Percentiles rank a stretch among this genome's conserved stretches.
These are phyloP conservation scores for Epizoanthus scotinus DNA, from an alignment of 92 coral and sea anemone species.

Conservation along the genomic window DNA sequence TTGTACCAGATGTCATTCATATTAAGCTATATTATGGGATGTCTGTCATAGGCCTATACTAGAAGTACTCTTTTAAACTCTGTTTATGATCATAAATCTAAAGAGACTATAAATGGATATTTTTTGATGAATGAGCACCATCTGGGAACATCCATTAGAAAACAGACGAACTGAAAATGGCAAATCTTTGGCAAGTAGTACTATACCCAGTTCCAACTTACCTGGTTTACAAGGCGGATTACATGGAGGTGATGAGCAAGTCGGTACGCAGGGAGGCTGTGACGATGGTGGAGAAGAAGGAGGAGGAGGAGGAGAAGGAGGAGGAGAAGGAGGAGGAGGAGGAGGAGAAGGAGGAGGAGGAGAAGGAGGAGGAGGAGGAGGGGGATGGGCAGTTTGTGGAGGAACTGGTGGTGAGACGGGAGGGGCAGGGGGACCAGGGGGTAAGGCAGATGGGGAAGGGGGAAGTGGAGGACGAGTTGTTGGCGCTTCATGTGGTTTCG, in stretches of 20 bases:
- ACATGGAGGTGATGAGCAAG: not conserved
- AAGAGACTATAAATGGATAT: too few relatives aligned
- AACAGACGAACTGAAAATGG: too few relatives aligned
- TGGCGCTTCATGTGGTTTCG: not conserved
- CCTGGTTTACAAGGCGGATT: slow-evolving; percentile 8
- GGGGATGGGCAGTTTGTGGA: not conserved
- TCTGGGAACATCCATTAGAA: too few relatives aligned
- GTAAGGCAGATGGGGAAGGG: not conserved
- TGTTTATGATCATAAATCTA: too few relatives aligned
- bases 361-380: not conserved
- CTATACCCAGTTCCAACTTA: not conserved
- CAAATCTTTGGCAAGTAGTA: too few relatives aligned
- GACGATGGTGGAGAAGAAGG: not conserved
- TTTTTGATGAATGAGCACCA: too few relatives aligned
- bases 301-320: not conserved
- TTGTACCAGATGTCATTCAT: not conserved
- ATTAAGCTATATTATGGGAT: too few relatives aligned
- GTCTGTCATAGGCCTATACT: too few relatives aligned
- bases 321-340: not conserved
- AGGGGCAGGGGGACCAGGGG: not conserved
- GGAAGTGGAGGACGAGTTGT: not conserved
- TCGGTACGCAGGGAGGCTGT: not conserved
- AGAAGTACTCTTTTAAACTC: too few relatives aligned
- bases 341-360: not conserved
- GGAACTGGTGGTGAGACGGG: not conserved